Evolutionary conservation across 2,797 vertebrate genomes (phyloP).

Genomic region (Dermochelys coriacea): DNA sequence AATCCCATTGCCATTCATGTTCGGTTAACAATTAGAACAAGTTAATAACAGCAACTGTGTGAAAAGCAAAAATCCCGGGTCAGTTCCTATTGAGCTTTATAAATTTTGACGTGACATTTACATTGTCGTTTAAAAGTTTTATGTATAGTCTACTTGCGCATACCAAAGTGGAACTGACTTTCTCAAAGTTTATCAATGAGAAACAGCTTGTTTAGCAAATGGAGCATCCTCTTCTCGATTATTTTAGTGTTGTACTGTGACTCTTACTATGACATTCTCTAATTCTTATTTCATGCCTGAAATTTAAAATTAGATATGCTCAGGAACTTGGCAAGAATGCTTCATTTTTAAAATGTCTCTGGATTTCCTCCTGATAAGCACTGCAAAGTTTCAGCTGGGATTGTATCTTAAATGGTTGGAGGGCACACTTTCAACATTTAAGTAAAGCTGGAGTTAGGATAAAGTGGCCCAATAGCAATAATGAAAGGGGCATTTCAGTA

Average conservation of each 20-base stretch:
- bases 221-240: slow-evolving; percentile 65
- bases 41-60: background rate
- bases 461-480: slow-evolving; percentile 49
- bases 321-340: slow-evolving; percentile 52
- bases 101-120: slow-evolving; percentile 22
- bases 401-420: slow-evolving; percentile 72
- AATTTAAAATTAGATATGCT: slow-evolving; percentile 77
- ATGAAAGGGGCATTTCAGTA: slow-evolving; percentile 57
- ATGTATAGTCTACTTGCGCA: slow-evolving; percentile 31
- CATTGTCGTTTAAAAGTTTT: slow-evolving; percentile 54
- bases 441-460: slow-evolving; percentile 59
- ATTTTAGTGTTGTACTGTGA: slow-evolving; percentile 68
- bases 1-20: background rate
- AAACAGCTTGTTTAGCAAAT: slow-evolving; percentile 77
- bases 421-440: slow-evolving; percentile 72
- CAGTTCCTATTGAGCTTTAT: slow-evolving; percentile 2
- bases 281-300: slow-evolving; percentile 75
- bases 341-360: slow-evolving; percentile 57
- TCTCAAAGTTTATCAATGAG: slow-evolving; percentile 71
- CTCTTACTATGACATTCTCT: slow-evolving; percentile 54
- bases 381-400: slow-evolving; percentile 60
- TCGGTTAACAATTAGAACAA: slow-evolving; percentile 16
- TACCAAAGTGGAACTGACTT: slow-evolving; percentile 51
- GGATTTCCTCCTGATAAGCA: slow-evolving; percentile 75
- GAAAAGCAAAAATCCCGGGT: slow-evolving; percentile 24